Evolutionary conservation across 2,113 vertebrate species (phyloP), one percentile per base, ranked within the genome.

Genomic region (Rhabdomys dilectus): DNA sequence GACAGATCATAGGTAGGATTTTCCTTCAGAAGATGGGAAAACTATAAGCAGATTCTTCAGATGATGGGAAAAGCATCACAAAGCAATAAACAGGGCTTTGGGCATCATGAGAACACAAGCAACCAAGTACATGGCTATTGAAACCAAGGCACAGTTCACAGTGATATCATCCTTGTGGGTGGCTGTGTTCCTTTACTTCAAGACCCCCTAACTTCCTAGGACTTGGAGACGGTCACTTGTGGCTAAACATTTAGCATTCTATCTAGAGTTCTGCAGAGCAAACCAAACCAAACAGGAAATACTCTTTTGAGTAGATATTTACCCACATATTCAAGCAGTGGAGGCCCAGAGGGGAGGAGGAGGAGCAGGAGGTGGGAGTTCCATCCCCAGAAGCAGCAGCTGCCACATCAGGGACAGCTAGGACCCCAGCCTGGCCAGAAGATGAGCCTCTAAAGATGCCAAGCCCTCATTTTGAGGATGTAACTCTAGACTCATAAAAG

Each of bases 401-500:
- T 45, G 45, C 93, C 73, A 26, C 66, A 21, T 3, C 5, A 5
- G 89, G 89, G 51, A 66, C 13, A 17, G 76, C 76, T 5, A 15
- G 75, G 72, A 60, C 88, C 91, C 60, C 4, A 3, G 84, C 62
- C 95, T 58, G 36, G 34, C 88, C 62, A 42, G 56, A 51, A 84
- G 73, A 88, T 84, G 72, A 15, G 60, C 56, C 89, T 73, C 82
- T 84, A 75, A 80, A 2, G 84, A 91, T 56, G 60, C 48, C 89
- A 89, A 91, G 53, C 64, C 48, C 87, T 96, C 80, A 48, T 42
- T 89, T 96, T 64, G 31, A 45, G 75, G 51, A 51, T 94, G 90
- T 91, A 97, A 97, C 72, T 85, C 95, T 72, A 97, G 94, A 95
- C 36, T 66, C 92, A 24, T 1, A 29, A 81, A 89, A 94, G 95